Evolutionary conservation across 2,113 vertebrate genomes (phyloP).

Genomic region (Scomber colias): DNA sequence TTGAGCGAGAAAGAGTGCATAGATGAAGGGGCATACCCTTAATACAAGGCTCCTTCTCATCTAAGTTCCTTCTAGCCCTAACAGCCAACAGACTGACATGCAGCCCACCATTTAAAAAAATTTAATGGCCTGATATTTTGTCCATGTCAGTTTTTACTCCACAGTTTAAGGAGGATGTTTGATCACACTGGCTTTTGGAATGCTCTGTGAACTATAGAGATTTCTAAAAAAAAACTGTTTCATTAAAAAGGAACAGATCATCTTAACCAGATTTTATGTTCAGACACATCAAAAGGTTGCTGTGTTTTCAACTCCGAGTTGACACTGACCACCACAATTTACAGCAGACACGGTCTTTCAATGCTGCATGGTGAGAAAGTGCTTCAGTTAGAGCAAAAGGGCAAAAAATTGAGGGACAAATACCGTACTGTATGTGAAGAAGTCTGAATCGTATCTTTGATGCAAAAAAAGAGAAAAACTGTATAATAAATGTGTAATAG

Average conservation of each 20-base stretch:
- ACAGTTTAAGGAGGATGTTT: constrained; percentile 9
- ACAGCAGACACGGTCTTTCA: background rate
- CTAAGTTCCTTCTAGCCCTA: constrained; percentile 22
- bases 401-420: background rate
- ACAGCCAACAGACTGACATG: constrained; percentile 35
- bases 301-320: background rate
- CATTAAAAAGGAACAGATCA: background rate
- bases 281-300: background rate
- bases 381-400: too few species aligned
- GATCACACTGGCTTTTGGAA: background rate
- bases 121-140: constrained; percentile 13
- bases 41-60: constrained; percentile 43
- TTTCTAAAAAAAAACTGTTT: background rate
- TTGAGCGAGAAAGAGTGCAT: constrained; percentile 33
- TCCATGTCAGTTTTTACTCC: background rate
- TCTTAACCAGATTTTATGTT: background rate
- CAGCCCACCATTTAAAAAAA: constrained; percentile 8
- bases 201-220: background rate
- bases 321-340: background rate
- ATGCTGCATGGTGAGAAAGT: background rate
- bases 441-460: background rate
- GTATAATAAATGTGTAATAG: constrained; percentile 1
- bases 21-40: constrained; percentile 41
- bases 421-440: background rate
- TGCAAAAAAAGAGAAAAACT: background rate